Evolutionary conservation across 2,888 invertebrate genomes (phyloP), one percentile per base, ranked within the genome.

Genomic region (Autographa pulchrina): DNA sequence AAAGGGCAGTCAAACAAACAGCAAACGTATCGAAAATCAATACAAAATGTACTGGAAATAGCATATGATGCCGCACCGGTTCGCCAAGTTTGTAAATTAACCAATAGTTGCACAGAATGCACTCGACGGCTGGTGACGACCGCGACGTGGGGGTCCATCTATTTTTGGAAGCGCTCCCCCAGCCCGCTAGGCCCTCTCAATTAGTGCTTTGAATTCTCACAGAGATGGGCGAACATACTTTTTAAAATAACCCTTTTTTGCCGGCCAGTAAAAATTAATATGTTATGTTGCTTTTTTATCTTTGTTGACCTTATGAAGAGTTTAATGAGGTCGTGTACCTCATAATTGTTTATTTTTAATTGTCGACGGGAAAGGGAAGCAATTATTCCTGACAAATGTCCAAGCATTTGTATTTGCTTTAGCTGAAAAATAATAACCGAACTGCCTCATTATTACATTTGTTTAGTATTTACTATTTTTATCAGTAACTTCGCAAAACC

Each of bases 141-240:
- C n/a, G n/a, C n/a, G n/a, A 43, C 82, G 85, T 68, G 88, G 87
- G 88, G 88, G 86, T 83, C 78, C 74, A 38, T 83, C 86, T 89
- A 89, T 89, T 88, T 87, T 80, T 80, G 85, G 83, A 77, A 64
- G 71, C 72, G 84, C 77, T 74, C 68, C 77, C 74, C 71, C 74
- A 69, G 73, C 65, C 35, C 65, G 81, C 78, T 75, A 70, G 75
- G 68, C 81, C 71, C 75, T 81, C 78, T 83, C 85, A 86, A 84
- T 87, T 86, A 86, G 72, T 85, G 77, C 74, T 66, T 80, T 73
- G 76, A 75, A 58, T 70, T 77, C 69, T 63, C 67, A 68, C 48
- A 71, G 60, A 64, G 65, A 56, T 13, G 54, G 54, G 25, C 54
- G 54, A 31, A 52, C 68, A 74, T 62, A 25, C 48, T 69, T 74